phyloP scores from a whole-genome alignment of 2,888 invertebrate species.

The Monopis laevigella region DNA sequence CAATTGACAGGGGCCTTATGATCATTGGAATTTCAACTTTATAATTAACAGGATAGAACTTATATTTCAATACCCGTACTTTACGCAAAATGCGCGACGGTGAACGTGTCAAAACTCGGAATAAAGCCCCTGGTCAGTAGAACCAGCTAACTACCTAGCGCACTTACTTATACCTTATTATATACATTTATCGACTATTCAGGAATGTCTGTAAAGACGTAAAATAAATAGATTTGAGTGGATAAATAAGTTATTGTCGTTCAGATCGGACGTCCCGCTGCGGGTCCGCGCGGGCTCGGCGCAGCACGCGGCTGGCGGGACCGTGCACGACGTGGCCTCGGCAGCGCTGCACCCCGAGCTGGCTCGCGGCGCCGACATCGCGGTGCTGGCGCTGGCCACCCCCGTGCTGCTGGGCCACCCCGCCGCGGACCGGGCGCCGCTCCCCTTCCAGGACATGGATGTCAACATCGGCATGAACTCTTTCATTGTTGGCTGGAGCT shows the following conservation, averaged over 20 bases:
- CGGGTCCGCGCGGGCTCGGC: slow-evolving; percentile 4
- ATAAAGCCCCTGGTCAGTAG: too few species aligned
- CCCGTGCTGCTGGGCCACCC: not conserved
- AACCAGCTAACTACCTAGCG: not conserved
- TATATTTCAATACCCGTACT: too few species aligned
- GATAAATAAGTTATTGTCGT: not conserved
- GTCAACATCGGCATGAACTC: slow-evolving; percentile 6
- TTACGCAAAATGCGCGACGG: too few species aligned
- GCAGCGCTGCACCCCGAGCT: not conserved
- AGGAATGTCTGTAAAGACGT: too few species aligned
- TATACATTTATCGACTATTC: not conserved
- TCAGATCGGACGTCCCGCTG: not conserved
- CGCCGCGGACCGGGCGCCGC: slow-evolving; percentile 4
- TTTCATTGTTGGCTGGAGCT: slow-evolving; percentile 8
- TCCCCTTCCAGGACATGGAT: slow-evolving; percentile 12
- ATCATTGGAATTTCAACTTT: too few species aligned
- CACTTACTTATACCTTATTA: not conserved
- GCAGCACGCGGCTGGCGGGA: not conserved
- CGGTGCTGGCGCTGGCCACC: slow-evolving; percentile 2
- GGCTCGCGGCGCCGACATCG: slow-evolving; percentile 1
- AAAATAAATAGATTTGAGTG: not conserved
- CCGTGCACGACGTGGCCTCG: not conserved
- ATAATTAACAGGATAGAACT: too few species aligned
- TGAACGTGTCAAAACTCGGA: too few species aligned
- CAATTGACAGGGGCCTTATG: too few species aligned